Evolutionary conservation across 2,113 vertebrate genomes (phyloP).

Genomic region (Amazona guildingii): DNA sequence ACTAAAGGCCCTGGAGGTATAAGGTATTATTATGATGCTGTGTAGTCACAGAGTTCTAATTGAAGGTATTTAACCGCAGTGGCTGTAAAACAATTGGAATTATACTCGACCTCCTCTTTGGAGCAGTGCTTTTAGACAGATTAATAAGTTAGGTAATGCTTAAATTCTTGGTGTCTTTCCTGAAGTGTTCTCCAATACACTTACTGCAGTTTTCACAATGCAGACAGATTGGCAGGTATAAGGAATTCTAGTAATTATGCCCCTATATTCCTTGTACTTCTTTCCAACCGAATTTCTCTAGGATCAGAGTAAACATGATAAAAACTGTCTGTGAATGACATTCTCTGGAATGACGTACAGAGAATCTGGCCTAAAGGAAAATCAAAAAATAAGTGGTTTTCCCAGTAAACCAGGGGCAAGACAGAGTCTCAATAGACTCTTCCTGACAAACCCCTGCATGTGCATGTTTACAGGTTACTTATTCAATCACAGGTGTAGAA

Average conservation of each 20-base stretch:
- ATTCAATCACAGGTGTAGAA: not conserved
- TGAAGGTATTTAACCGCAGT: not conserved
- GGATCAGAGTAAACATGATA: not conserved
- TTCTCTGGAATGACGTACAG: not conserved
- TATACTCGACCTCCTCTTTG: not conserved
- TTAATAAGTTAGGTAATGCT: not conserved
- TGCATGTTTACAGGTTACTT: not conserved
- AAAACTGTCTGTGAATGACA: not conserved
- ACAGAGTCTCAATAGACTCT: not conserved
- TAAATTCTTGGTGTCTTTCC: not conserved
- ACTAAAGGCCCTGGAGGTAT: not conserved
- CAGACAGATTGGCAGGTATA: not conserved
- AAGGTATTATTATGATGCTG: not conserved
- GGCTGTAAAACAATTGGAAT: constrained; percentile 17
- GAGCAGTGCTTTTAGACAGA: not conserved
- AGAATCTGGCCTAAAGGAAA: not conserved
- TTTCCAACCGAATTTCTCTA: not conserved
- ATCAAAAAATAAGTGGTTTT: not conserved
- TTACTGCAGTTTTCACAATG: not conserved
- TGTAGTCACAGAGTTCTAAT: not conserved
- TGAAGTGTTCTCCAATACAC: constrained; percentile 1
- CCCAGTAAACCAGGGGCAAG: not conserved
- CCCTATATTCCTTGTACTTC: not conserved
- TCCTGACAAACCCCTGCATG: not conserved
- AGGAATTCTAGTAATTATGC: not conserved